These are phyloP conservation scores for Archilochus colubris DNA, from an alignment of 2,113 vertebrate genomes.

Conservation along the genomic window DNA sequence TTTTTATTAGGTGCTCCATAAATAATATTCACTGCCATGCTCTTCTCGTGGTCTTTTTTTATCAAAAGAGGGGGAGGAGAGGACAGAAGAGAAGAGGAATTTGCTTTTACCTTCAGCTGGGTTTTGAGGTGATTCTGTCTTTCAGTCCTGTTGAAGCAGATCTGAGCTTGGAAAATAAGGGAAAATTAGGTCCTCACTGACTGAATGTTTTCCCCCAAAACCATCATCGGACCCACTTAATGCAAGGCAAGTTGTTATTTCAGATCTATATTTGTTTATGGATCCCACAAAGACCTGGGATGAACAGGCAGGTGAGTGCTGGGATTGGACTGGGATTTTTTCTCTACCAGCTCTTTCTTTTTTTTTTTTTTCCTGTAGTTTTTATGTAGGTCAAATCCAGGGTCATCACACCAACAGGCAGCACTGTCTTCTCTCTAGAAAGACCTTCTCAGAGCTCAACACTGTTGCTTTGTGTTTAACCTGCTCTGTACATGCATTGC, in stretches of 20 bases:
- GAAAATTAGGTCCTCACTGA: neutral
- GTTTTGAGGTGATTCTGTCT: neutral
- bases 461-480: neutral
- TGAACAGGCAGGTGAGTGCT: neutral
- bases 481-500: neutral
- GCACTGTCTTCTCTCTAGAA: neutral
- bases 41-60: conserved; percentile 52
- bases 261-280: neutral
- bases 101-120: neutral
- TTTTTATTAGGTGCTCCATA: conserved; percentile 81
- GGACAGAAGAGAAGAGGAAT: conserved; percentile 28
- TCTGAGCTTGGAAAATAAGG: neutral
- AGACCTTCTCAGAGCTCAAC: neutral
- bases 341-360: neutral
- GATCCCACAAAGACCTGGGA: neutral
- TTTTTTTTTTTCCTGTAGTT: neutral
- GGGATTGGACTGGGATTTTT: neutral
- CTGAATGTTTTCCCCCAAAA: neutral
- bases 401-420: neutral
- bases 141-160: neutral
- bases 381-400: neutral
- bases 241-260: neutral
- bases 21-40: conserved; percentile 77
- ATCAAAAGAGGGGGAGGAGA: conserved; percentile 9
- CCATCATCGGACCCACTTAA: neutral